Base-by-base conservation (phyloP, 2,888 invertebrate species). In the Galerucella calmariensis region DNA sequence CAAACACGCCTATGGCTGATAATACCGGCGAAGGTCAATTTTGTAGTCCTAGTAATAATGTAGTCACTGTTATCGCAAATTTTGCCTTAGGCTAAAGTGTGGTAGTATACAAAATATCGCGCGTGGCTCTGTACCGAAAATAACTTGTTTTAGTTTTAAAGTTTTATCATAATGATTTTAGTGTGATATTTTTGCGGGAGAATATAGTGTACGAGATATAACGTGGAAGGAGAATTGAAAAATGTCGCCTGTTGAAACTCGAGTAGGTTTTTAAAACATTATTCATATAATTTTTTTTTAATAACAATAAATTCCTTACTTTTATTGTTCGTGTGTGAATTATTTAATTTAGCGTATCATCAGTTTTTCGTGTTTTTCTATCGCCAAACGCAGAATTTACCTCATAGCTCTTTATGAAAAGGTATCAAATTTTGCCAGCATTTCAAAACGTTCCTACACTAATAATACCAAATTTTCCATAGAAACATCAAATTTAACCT, bases 11-110 rank as follows among this genome's bases (percentile, higher is more conserved):
- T 24, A 59, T 72, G 72, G 20, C 12, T 65, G 72, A 72, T 72
- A 72, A 72, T 72, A 67, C 66, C 27, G 9, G 53, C 62, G 72
- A 72, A 72, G 72, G 72, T 72, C 72, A 67, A 2, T 61, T 66
- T 35, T 72, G 48, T 58, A 72, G 59, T 67, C 53, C 35, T 59
- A 58, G 66, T 58, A 46, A 41, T 41, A 71, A 56, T 66, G 35
- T 46, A 71, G 63, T 66, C 59, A 35, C 27, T 58, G 65, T 72
- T 72, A 72, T 72, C 72, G 48, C 62, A 27, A 72, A 72, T 27
- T 72, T 72, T 51, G 59, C 66, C 59, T 62, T 66, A 58, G 72
- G 58, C n/a, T 16, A 58, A 46, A 72, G 58, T 59, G 20, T 48
- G 35, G 44, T 46, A 62, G 44, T 41, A 62, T 27, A 8, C 35